Percentiles rank a stretch among this genome's conserved stretches.
Conservation (phyloP, 2,888 invertebrate species). For the Sialis lutaria region DNA sequence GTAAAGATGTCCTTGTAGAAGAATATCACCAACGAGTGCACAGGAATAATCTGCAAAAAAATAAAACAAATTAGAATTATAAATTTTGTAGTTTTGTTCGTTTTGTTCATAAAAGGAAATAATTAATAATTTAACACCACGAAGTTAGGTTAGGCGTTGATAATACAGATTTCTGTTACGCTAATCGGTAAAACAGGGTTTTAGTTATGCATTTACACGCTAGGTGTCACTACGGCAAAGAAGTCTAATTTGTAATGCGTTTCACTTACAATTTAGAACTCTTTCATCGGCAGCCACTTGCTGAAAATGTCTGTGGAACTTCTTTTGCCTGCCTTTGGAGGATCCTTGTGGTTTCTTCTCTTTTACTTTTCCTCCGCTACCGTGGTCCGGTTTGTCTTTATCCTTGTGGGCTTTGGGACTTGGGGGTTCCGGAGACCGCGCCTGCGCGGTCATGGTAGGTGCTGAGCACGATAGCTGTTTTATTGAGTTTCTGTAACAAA, state of each 20-base stretch:
- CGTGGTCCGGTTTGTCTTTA: conserved; percentile 17
- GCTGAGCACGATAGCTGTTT: conserved; percentile 40
- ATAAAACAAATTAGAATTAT: background rate
- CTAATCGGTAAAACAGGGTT: too few relatives aligned
- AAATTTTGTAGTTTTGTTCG: too few relatives aligned
- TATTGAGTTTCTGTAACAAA: conserved; percentile 31
- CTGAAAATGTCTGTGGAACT: conserved; percentile 76
- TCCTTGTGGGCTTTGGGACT: conserved; percentile 21
- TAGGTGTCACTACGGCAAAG: too few relatives aligned
- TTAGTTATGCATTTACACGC: too few relatives aligned
- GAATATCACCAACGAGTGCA: conserved; percentile 79
- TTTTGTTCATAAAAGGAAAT: too few relatives aligned
- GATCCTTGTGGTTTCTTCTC: conserved; percentile 28
- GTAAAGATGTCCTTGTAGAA: conserved; percentile 85
- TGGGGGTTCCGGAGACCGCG: conserved; percentile 22
- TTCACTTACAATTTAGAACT: conserved; percentile 63
- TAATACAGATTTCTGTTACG: too few relatives aligned
- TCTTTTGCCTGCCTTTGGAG: conserved; percentile 66
- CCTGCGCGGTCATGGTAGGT: conserved; percentile 28
- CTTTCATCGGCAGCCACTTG: conserved; percentile 70
- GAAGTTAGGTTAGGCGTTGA: too few relatives aligned
- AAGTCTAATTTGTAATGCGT: too few relatives aligned
- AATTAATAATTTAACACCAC: too few relatives aligned
- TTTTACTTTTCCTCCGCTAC: background rate
- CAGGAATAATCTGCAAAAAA: conserved; percentile 68